Conservation (phyloP, 2,888 invertebrate species). For the Drosophila barbarae region DNA sequence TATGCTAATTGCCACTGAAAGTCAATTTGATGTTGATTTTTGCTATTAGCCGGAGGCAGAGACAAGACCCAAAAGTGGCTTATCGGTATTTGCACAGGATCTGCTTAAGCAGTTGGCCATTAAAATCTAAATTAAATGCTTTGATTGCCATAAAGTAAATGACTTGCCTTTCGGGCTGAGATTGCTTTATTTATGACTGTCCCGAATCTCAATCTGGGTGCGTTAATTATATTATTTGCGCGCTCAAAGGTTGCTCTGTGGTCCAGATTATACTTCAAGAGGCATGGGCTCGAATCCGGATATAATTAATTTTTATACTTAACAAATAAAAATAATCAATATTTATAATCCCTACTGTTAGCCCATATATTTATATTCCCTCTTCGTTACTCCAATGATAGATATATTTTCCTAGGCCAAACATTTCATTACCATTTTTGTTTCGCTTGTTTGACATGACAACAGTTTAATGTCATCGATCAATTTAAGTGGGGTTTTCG, state of each 20-base stretch:
- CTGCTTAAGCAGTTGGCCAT: conserved; percentile 41
- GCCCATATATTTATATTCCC: background rate
- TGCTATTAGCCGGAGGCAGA: conserved; percentile 3
- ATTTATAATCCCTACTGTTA: no score
- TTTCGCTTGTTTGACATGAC: conserved; percentile 25
- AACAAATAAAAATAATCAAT: no score
- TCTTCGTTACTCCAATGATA: background rate
- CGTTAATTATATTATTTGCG: conserved; percentile 65
- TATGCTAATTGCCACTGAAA: conserved; percentile 60
- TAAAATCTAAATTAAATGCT: conserved; percentile 63
- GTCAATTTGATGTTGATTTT: conserved; percentile 24
- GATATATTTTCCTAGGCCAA: conserved; percentile 13
- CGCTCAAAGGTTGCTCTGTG: conserved; percentile 13
- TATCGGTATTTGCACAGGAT: conserved; percentile 67
- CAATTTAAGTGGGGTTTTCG: conserved; percentile 45
- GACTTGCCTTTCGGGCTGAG: conserved; percentile 58
- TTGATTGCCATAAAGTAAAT: conserved; percentile 72
- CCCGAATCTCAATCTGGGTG: conserved; percentile 14
- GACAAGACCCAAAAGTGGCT: conserved; percentile 36
- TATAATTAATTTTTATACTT: no score
- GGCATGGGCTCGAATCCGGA: no score
- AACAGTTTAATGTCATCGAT: conserved; percentile 53
- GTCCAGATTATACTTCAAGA: background rate
- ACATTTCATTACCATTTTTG: conserved; percentile 36
- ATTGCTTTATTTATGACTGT: conserved; percentile 67